phyloP scores from a whole-genome alignment of 2,888 invertebrate species.

The Heliconius charithonia region DNA sequence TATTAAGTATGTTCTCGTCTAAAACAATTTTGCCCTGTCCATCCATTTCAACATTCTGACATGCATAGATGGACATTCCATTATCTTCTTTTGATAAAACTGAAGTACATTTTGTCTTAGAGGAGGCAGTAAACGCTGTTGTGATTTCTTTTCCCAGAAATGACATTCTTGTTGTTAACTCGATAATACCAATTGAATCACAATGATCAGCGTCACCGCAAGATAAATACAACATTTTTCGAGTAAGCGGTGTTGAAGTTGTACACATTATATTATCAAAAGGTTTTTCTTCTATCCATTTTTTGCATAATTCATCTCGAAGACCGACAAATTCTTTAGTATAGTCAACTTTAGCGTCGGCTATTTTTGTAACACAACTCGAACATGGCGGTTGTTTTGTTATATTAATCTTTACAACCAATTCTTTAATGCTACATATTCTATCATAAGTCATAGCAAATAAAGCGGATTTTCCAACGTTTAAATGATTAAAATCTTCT shows the following conservation, averaged over 20 bases:
- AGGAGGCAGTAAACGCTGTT: slow-evolving; percentile 69
- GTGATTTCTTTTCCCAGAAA: slow-evolving; percentile 79
- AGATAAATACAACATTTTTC: slow-evolving; percentile 72
- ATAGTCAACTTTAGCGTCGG: slow-evolving; percentile 71
- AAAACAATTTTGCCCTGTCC: slow-evolving; percentile 74
- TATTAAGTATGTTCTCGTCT: slow-evolving; percentile 68
- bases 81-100: slow-evolving; percentile 69
- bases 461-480: slow-evolving; percentile 74
- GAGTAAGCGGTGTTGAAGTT: slow-evolving; percentile 71
- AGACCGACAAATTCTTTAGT: slow-evolving; percentile 66
- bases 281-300: slow-evolving; percentile 72
- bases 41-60: slow-evolving; percentile 79
- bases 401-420: slow-evolving; percentile 65
- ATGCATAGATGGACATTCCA: slow-evolving; percentile 76
- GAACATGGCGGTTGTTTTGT: slow-evolving; percentile 76
- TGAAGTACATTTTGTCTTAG: slow-evolving; percentile 66
- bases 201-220: slow-evolving; percentile 63
- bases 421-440: slow-evolving; percentile 72
- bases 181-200: slow-evolving; percentile 75
- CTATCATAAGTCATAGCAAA: slow-evolving; percentile 80
- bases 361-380: slow-evolving; percentile 71
- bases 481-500: slow-evolving; percentile 66
- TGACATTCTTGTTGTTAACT: slow-evolving; percentile 74
- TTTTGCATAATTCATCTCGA: slow-evolving; percentile 71
- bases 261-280: slow-evolving; percentile 73